These are phyloP conservation scores for Colletes collaris DNA, from an alignment of 2,888 invertebrate species.

Conservation along the genomic window DNA sequence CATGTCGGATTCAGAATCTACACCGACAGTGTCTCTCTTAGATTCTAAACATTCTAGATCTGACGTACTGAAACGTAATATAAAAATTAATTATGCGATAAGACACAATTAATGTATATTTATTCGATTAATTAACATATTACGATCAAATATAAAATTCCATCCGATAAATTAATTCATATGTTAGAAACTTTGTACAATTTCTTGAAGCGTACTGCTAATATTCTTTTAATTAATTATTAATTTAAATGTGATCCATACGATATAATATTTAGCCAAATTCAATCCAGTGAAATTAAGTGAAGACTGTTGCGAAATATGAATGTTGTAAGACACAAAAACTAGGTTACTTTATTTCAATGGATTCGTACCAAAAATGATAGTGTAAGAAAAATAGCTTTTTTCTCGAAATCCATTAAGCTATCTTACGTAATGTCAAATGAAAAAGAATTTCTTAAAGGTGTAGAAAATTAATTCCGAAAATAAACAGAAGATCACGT, in stretches of 20 bases:
- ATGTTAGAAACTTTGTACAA: neutral
- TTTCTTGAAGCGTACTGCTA: neutral
- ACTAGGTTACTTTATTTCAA: constrained; percentile 50
- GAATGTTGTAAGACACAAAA: constrained; percentile 7
- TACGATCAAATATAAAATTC: neutral
- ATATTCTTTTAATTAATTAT: neutral
- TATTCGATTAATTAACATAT: neutral
- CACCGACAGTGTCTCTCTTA: constrained; percentile 73
- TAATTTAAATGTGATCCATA: neutral
- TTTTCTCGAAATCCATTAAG: neutral
- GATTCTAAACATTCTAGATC: constrained; percentile 77
- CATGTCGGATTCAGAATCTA: constrained; percentile 75
- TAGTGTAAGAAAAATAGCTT: neutral
- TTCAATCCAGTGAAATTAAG: neutral
- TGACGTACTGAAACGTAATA: constrained; percentile 72
- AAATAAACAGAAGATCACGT: constrained; percentile 55
- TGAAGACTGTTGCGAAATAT: constrained; percentile 22
- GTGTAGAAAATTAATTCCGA: constrained; percentile 19
- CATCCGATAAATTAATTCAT: neutral
- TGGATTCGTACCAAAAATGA: neutral
- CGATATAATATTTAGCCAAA: neutral
- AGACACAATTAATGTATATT: neutral
- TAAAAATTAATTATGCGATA: neutral
- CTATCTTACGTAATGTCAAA: constrained; percentile 2
- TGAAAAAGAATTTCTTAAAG: constrained; percentile 11